Percentiles rank a stretch among this genome's conserved stretches.
Conservation (phyloP, 2,888 invertebrate species). For the Carabus problematicus region DNA sequence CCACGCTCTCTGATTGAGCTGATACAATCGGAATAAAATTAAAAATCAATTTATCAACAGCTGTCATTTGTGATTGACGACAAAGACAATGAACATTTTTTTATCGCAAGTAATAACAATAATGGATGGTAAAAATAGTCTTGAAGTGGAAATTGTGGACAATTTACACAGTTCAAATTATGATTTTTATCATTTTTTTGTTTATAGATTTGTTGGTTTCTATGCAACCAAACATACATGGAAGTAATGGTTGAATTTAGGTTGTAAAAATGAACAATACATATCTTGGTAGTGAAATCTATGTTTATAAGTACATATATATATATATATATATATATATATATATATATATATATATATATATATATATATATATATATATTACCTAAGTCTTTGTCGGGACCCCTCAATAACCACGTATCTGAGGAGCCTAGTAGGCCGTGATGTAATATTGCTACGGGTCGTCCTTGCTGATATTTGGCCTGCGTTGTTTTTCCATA, state of each 20-base stretch:
- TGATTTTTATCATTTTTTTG: not conserved
- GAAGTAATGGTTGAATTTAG: not conserved
- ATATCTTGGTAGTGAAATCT: not conserved
- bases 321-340: conserved; percentile 43
- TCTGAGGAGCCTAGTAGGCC: conserved; percentile 65
- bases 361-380: conserved; percentile 30
- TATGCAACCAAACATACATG: not conserved
- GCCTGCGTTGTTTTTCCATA: conserved; percentile 46
- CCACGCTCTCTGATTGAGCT: not conserved
- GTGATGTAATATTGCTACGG: conserved; percentile 61
- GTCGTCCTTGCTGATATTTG: conserved; percentile 47
- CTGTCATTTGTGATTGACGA: not conserved
- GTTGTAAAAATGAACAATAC: not conserved
- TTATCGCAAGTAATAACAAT: not conserved
- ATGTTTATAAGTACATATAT: not conserved
- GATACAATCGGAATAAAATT: not conserved
- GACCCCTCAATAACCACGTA: conserved; percentile 64
- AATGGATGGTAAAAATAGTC: no score
- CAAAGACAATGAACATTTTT: not conserved
- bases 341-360: not conserved
- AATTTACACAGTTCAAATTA: not conserved
- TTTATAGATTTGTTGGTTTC: not conserved
- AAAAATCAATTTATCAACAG: not conserved
- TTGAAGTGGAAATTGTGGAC: not conserved
- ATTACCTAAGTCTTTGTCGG: conserved; percentile 61